Evolutionary conservation across 2,888 invertebrate species (phyloP).

Genomic region (Mylabris sibirica): DNA sequence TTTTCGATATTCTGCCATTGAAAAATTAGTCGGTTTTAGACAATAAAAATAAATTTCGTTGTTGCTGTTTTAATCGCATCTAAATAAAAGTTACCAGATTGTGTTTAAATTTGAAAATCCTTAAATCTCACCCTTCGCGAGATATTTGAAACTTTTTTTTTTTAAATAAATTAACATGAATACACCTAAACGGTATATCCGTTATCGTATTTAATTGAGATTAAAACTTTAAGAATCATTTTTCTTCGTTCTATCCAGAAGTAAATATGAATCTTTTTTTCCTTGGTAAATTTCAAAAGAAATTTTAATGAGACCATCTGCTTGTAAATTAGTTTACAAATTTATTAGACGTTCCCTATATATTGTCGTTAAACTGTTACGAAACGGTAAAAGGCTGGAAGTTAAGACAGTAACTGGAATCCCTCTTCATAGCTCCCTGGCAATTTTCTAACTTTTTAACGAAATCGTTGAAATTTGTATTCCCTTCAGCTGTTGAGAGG

Average conservation of each 20-base stretch:
- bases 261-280: conserved; percentile 1
- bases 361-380: conserved; percentile 47
- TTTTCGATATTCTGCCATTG: neutral
- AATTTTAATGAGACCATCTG: conserved; percentile 32
- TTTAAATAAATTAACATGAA: conserved; percentile 8
- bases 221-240: conserved; percentile 7
- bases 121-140: neutral
- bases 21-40: neutral
- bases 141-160: neutral
- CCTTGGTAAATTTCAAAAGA: conserved; percentile 25
- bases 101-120: neutral
- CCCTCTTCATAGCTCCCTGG: conserved; percentile 47
- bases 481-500: conserved; percentile 53
- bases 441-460: conserved; percentile 57
- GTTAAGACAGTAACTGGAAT: conserved; percentile 48
- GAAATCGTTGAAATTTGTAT: conserved; percentile 58
- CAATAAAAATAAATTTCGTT: neutral
- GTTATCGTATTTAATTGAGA: conserved; percentile 10
- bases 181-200: conserved; percentile 3
- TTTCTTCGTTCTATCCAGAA: neutral
- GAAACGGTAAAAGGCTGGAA: conserved; percentile 43
- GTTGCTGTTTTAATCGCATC: neutral
- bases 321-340: conserved; percentile 36
- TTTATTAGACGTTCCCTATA: conserved; percentile 35
- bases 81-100: neutral